phyloP scores from a whole-genome alignment of 1,140 invertebrate species.

The Diploscapter pachys region DNA sequence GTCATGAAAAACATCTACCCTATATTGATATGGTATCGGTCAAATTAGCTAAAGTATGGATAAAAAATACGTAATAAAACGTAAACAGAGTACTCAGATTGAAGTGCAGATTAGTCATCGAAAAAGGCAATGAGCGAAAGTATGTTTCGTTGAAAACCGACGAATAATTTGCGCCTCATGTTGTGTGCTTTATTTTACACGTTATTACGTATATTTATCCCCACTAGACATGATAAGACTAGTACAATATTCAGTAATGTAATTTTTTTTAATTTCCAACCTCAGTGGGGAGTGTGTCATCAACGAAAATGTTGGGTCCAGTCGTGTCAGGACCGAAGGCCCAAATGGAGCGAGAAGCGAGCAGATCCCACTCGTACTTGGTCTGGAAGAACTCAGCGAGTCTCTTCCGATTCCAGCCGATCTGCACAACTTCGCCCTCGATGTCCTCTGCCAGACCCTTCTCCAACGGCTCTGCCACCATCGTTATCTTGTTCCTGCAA shows the following conservation, averaged over 20 bases:
- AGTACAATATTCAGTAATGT: slow-evolving; percentile 62
- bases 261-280: slow-evolving; percentile 75
- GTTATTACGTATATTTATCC: no score
- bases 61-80: no score
- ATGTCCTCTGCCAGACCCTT: slow-evolving; percentile 97
- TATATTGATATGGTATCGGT: no score
- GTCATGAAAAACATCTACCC: no score
- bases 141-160: no score
- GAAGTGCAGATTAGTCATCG: no score
- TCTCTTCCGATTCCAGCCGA: slow-evolving; percentile 81
- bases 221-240: no score
- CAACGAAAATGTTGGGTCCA: slow-evolving; percentile 95
- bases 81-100: no score
- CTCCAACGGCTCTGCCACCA: slow-evolving; percentile 98
- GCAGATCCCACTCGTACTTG: slow-evolving; percentile 98
- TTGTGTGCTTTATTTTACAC: no score
- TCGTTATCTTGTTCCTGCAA: slow-evolving; percentile 83
- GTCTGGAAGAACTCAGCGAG: slow-evolving; percentile 91
- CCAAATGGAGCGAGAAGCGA: slow-evolving; percentile 97
- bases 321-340: slow-evolving; percentile 90
- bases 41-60: no score
- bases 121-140: no score
- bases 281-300: slow-evolving; percentile 96
- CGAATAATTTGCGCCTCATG: no score
- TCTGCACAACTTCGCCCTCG: slow-evolving; percentile 92